Percentiles rank a stretch among this genome's conserved stretches.
phyloP scores from a whole-genome alignment of 2,888 invertebrate genomes.

The Dryococelus australis region DNA sequence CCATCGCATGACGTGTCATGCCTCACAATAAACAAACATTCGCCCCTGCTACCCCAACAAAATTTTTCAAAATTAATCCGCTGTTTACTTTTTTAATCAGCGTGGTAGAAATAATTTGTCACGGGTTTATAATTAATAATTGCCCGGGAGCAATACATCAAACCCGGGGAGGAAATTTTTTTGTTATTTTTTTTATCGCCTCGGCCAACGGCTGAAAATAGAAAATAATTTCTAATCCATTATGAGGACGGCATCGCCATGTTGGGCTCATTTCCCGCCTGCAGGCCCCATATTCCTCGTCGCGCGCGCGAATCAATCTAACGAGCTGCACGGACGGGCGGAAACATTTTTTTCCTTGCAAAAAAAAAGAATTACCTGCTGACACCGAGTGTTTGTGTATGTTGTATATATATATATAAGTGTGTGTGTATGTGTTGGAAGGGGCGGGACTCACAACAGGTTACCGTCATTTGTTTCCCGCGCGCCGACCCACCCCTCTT shows the following conservation, averaged over 20 bases:
- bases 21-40: neutral
- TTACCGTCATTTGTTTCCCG: slow-evolving; percentile 24
- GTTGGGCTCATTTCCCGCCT: neutral
- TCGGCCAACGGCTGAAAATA: neutral
- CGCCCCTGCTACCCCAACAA: neutral
- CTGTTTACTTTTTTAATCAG: slow-evolving; percentile 1
- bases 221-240: slow-evolving; percentile 11
- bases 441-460: slow-evolving; percentile 11
- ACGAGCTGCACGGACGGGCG: neutral
- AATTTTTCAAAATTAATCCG: neutral
- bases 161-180: neutral
- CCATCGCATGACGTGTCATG: neutral
- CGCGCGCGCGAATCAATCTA: neutral
- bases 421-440: neutral
- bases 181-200: neutral
- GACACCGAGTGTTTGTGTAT: neutral
- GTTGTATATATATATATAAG: no score
- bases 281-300: neutral
- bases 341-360: neutral
- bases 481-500: neutral
- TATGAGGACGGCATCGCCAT: slow-evolving; percentile 7
- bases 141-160: slow-evolving; percentile 11
- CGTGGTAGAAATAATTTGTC: slow-evolving; percentile 8
- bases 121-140: slow-evolving; percentile 12
- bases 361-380: slow-evolving; percentile 9